A percentile compares a stretch with the other conserved stretches of the same genome.
phyloP scores from a whole-genome alignment of 2,888 invertebrate genomes.

The Ennomos fuscantarius region DNA sequence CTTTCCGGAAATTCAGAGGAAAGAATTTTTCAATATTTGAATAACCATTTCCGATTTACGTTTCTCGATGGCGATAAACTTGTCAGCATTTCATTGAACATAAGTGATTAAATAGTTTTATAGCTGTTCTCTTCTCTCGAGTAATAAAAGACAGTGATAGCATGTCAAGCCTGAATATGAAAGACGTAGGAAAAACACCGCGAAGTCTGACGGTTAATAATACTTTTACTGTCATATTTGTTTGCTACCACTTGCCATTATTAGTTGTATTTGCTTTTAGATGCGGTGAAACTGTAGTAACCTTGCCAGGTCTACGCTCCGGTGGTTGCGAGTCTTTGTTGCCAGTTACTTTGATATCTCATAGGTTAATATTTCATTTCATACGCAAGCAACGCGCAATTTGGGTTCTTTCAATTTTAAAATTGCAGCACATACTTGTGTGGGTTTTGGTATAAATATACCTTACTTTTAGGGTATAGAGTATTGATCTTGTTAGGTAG shows the following conservation, averaged over 20 bases:
- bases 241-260: slow-evolving; percentile 48
- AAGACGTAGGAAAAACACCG: background rate
- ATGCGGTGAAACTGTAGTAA: slow-evolving; percentile 63
- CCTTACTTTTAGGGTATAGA: no score
- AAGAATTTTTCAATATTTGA: no score
- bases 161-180: background rate
- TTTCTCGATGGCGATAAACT: no score
- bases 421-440: background rate
- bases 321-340: slow-evolving; percentile 55
- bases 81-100: no score
- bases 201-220: slow-evolving; percentile 9
- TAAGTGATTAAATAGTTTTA: no score
- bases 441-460: no score
- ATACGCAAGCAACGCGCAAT: slow-evolving; percentile 8
- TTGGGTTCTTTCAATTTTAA: background rate
- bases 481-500: no score
- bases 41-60: no score
- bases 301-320: slow-evolving; percentile 63
- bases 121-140: no score
- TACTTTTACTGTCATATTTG: slow-evolving; percentile 65
- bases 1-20: no score
- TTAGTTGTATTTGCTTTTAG: slow-evolving; percentile 39
- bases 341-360: slow-evolving; percentile 42
- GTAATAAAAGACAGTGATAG: background rate
- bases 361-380: slow-evolving; percentile 11